A percentile compares a stretch with the other conserved stretches of the same genome.
Conservation (phyloP, 2,888 invertebrate genomes). For the Mythimna pallens region DNA sequence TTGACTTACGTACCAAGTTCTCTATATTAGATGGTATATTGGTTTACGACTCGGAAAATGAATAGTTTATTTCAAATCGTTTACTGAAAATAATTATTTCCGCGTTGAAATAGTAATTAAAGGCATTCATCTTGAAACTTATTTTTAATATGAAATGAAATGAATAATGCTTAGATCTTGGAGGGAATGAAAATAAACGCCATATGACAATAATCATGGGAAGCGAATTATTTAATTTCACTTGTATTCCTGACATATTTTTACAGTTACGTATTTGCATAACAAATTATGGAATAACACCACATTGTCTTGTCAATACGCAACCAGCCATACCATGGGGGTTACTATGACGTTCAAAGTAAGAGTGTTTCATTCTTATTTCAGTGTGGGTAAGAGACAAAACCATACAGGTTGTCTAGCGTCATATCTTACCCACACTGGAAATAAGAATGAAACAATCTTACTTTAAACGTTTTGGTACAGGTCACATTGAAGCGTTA, state of each 20-base stretch:
- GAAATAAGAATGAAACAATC: too few relatives aligned
- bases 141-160: constrained; percentile 7
- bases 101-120: background rate
- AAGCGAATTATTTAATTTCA: background rate
- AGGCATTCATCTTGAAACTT: constrained; percentile 12
- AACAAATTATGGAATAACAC: background rate
- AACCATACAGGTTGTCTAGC: too few relatives aligned
- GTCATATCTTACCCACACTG: too few relatives aligned
- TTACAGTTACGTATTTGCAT: background rate
- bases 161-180: constrained; percentile 1
- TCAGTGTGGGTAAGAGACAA: too few relatives aligned
- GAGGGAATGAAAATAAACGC: background rate
- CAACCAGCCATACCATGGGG: too few relatives aligned
- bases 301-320: background rate
- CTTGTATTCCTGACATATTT: background rate
- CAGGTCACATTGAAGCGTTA: too few relatives aligned
- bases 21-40: background rate
- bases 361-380: too few relatives aligned
- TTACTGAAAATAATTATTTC: constrained; percentile 17
- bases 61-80: constrained; percentile 19
- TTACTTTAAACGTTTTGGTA: too few relatives aligned
- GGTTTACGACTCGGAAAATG: constrained; percentile 13
- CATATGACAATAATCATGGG: background rate
- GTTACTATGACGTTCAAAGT: too few relatives aligned
- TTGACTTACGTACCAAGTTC: background rate